Evolutionary conservation across 2,113 vertebrate genomes (phyloP).

Genomic region (Myodes glareolus): DNA sequence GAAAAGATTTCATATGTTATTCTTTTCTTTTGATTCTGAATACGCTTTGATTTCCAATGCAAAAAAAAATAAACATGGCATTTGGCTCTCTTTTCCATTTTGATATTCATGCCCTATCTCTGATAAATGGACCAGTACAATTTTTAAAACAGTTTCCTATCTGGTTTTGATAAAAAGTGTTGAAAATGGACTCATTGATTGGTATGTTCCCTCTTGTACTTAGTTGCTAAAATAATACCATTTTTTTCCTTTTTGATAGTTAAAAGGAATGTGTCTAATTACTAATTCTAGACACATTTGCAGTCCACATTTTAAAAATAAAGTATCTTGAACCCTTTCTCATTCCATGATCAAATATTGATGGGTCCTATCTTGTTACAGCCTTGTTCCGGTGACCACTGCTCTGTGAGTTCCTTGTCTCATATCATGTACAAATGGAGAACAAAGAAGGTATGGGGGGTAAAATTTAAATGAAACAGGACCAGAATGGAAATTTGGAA

Average conservation of each 20-base stretch:
- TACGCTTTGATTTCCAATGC: not conserved
- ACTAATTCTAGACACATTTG: not conserved
- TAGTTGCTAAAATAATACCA: not conserved
- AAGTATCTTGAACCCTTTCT: not conserved
- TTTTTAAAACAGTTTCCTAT: not conserved
- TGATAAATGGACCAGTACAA: not conserved
- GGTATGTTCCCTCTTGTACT: not conserved
- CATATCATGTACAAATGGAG: not conserved
- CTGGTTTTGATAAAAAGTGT: not conserved
- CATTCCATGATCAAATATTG: no score
- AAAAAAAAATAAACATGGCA: rapidly evolving
- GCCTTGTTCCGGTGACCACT: not conserved
- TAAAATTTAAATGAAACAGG: not conserved
- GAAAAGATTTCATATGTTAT: not conserved
- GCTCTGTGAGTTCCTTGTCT: not conserved
- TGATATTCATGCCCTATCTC: not conserved
- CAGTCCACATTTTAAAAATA: not conserved
- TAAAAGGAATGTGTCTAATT: not conserved
- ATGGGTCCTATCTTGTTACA: not conserved
- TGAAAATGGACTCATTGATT: not conserved
- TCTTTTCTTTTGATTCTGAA: not conserved
- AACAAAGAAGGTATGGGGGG: rapidly evolving
- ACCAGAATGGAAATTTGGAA: not conserved
- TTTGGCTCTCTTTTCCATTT: not conserved
- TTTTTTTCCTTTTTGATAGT: not conserved